Conservation (phyloP, 2,113 vertebrate species). For the Clarias batrachus region DNA sequence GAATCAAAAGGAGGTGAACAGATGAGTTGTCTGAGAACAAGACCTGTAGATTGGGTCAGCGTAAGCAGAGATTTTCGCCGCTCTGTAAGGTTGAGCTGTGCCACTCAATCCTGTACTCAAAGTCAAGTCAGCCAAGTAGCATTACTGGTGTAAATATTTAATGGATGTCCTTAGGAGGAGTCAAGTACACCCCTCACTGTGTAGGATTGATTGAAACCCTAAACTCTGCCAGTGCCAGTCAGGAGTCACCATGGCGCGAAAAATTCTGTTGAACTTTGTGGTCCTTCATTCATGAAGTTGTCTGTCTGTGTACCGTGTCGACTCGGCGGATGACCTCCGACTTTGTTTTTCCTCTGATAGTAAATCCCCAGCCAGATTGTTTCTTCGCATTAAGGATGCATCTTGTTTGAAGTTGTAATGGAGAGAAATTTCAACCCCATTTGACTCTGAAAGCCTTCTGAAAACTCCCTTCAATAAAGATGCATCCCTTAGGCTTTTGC, state of each 20-base stretch:
- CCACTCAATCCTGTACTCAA: slow-evolving; percentile 45
- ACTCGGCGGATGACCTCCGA: background rate
- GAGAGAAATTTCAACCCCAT: slow-evolving; percentile 25
- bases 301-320: background rate
- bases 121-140: slow-evolving; percentile 37
- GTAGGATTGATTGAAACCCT: slow-evolving; percentile 46
- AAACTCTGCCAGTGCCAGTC: slow-evolving; percentile 21
- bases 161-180: slow-evolving; percentile 40
- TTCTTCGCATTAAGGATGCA: slow-evolving; percentile 1
- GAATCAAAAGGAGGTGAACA: slow-evolving; percentile 10
- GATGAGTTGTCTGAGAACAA: slow-evolving; percentile 1
- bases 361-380: background rate
- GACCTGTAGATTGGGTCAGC: background rate
- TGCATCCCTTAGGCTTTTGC: slow-evolving; percentile 16
- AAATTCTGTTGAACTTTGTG: slow-evolving; percentile 30
- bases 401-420: slow-evolving; percentile 15
- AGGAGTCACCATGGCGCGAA: background rate
- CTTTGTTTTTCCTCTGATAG: background rate
- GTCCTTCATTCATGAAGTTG: slow-evolving; percentile 33
- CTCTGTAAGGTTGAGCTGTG: slow-evolving; percentile 37
- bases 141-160: slow-evolving; percentile 53
- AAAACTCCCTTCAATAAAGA: slow-evolving; percentile 16
- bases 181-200: slow-evolving; percentile 13
- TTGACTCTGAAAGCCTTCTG: slow-evolving; percentile 22
- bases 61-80: background rate